Conservation (phyloP, 2,113 vertebrate species). For the Halcyon senegalensis region DNA sequence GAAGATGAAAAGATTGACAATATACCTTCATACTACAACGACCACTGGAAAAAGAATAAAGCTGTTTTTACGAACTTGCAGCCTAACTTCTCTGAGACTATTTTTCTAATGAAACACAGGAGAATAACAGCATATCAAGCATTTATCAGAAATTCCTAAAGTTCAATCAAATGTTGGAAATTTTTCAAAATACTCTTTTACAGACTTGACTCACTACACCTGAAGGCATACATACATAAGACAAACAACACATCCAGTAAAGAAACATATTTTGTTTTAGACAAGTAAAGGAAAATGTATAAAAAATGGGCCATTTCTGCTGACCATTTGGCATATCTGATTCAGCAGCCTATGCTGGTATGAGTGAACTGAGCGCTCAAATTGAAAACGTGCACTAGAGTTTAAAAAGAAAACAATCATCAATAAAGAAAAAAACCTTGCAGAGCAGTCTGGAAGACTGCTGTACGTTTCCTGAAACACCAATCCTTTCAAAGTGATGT, state of each 20-base stretch:
- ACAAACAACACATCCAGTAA: not conserved
- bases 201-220: not conserved
- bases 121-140: not conserved
- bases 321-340: not conserved
- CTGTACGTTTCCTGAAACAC: not conserved
- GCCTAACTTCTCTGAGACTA: not conserved
- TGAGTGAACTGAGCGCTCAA: accelerated
- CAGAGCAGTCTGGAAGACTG: not conserved
- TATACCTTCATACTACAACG: not conserved
- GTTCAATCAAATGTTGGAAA: not conserved
- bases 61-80: not conserved
- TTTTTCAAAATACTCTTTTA: not conserved
- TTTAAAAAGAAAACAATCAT: not conserved
- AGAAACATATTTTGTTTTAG: not conserved
- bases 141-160: not conserved
- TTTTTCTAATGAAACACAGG: not conserved
- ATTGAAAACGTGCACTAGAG: not conserved
- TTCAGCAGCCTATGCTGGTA: not conserved
- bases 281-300: not conserved
- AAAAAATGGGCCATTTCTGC: not conserved
- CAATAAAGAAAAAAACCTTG: not conserved
- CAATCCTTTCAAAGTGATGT: not conserved
- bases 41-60: not conserved
- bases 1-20: not conserved
- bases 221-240: not conserved